phyloP scores from a whole-genome alignment of 2,888 invertebrate genomes.

The Gnatocerus cornutus region DNA sequence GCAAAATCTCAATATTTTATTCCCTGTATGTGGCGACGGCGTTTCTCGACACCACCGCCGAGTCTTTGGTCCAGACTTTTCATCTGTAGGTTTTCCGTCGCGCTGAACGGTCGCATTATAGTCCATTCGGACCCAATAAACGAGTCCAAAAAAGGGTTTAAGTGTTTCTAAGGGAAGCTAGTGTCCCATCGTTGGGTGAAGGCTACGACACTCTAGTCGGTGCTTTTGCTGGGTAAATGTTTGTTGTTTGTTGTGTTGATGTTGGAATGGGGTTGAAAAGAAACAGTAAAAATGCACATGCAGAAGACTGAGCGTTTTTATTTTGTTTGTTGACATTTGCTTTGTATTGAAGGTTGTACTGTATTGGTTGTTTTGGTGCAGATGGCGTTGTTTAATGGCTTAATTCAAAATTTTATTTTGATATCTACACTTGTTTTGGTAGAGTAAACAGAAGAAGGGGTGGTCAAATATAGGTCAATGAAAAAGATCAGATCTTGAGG shows the following conservation, averaged over 20 bases:
- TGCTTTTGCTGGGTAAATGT: conserved; percentile 27
- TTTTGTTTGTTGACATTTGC: neutral
- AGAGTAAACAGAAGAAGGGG: too few species aligned
- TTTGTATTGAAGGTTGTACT: conserved; percentile 2
- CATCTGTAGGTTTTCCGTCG: conserved; percentile 39
- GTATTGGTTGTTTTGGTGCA: conserved; percentile 15
- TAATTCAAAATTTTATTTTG: neutral
- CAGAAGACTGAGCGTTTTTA: neutral
- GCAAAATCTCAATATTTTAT: conserved; percentile 64
- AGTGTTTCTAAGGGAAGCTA: conserved; percentile 3
- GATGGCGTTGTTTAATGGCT: conserved; percentile 13
- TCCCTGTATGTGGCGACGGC: conserved; percentile 59
- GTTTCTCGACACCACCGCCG: conserved; percentile 54
- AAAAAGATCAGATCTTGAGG: too few species aligned
- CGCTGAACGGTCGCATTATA: conserved; percentile 29
- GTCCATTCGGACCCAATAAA: conserved; percentile 8
- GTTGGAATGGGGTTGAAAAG: conserved; percentile 7
- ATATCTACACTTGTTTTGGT: neutral
- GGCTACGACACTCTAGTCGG: conserved; percentile 1
- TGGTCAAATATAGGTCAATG: too few species aligned
- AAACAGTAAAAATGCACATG: neutral
- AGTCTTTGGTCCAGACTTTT: conserved; percentile 33
- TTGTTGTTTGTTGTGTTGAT: conserved; percentile 7
- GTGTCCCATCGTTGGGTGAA: conserved; percentile 5
- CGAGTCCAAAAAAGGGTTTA: conserved; percentile 1